phyloP scores from a whole-genome alignment of 2,888 invertebrate genomes.

The Andrena trimmerana region DNA sequence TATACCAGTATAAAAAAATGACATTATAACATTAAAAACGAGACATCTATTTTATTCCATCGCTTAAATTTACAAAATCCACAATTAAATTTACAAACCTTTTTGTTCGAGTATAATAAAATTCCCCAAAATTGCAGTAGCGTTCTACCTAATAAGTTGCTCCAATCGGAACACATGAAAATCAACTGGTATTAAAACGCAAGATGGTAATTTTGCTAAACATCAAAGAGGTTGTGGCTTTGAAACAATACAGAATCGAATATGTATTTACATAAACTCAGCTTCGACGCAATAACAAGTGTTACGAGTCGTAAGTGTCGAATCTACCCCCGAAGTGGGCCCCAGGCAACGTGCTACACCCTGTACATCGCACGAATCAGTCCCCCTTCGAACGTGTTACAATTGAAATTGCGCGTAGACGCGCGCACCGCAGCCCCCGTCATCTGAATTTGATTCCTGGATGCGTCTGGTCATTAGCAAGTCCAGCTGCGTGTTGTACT shows the following conservation, averaged over 20 bases:
- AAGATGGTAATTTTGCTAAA: too few relatives aligned
- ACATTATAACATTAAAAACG: too few relatives aligned
- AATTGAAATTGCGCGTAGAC: slow-evolving; percentile 60
- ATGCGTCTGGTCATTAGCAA: slow-evolving; percentile 79
- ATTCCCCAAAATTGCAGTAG: too few relatives aligned
- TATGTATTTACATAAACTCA: not conserved
- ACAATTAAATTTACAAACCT: too few relatives aligned
- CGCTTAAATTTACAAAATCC: too few relatives aligned
- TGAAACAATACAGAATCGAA: not conserved
- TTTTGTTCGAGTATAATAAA: too few relatives aligned
- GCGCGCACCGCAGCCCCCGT: slow-evolving; percentile 54
- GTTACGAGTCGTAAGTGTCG: not conserved
- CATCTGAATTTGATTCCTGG: slow-evolving; percentile 78
- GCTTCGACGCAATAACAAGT: not conserved
- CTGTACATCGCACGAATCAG: slow-evolving; percentile 3
- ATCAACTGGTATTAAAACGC: too few relatives aligned
- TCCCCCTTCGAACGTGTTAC: slow-evolving; percentile 39
- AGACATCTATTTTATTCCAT: too few relatives aligned
- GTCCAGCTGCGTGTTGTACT: slow-evolving; percentile 71
- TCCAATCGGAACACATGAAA: too few relatives aligned
- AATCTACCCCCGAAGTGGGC: not conserved
- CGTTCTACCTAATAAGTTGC: too few relatives aligned
- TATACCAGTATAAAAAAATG: too few relatives aligned
- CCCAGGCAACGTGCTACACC: not conserved
- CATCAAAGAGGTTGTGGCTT: too few relatives aligned